These are phyloP conservation scores for Desmodus rotundus DNA, from an alignment of 2,113 vertebrate species.

Conservation along the genomic window DNA sequence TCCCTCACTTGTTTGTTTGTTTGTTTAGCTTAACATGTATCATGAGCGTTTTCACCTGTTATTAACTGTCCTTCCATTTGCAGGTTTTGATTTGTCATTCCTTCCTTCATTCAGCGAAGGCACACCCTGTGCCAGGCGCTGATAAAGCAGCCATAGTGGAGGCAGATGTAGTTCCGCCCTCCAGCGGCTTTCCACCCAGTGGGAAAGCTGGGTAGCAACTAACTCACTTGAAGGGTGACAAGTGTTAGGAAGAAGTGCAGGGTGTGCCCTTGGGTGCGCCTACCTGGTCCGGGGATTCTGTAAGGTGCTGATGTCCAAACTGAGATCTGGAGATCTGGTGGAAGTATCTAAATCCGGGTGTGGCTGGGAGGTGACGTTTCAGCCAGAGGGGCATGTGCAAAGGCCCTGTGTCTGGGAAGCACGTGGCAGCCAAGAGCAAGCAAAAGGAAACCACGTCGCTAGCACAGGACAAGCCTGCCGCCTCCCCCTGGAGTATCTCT, in stretches of 20 bases:
- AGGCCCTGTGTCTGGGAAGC: not conserved
- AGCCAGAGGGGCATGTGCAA: not conserved
- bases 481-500: not conserved
- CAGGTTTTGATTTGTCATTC: not conserved
- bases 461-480: not conserved
- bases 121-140: accelerated
- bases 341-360: not conserved
- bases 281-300: not conserved
- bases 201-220: accelerated
- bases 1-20: not conserved
- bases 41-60: not conserved
- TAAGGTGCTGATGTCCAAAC: not conserved
- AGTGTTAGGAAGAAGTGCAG: too few relatives aligned
- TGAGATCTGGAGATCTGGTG: not conserved
- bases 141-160: accelerated
- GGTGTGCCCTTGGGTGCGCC: accelerated
- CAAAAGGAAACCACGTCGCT: not conserved
- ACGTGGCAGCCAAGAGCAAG: accelerated
- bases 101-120: not conserved
- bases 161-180: not conserved
- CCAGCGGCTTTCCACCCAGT: accelerated
- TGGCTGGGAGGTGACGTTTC: not conserved
- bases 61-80: not conserved
- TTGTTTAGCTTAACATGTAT: too few relatives aligned
- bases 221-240: not conserved